Evolutionary conservation across 2,888 invertebrate species (phyloP).

Genomic region (Eupelmus urozonus): DNA sequence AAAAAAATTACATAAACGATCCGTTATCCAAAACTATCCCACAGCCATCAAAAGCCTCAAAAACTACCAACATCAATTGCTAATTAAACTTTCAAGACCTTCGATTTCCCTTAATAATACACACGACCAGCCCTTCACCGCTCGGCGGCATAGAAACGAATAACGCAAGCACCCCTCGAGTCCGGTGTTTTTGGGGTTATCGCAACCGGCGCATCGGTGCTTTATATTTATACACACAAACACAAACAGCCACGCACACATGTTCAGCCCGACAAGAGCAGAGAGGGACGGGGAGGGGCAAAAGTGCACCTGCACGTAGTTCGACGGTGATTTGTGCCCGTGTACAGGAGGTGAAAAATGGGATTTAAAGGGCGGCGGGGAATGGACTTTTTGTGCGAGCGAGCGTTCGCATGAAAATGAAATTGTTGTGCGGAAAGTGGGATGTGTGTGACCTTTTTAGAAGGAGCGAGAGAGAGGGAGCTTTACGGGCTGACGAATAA

Average conservation of each 20-base stretch:
- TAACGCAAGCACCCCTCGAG: not conserved
- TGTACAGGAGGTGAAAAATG: constrained; percentile 20
- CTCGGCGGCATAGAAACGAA: not conserved
- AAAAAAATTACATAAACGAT: too few relatives aligned
- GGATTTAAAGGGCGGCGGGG: constrained; percentile 19
- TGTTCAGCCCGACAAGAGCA: too few relatives aligned
- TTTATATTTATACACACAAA: not conserved
- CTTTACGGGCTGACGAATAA: too few relatives aligned
- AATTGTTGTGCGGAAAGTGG: constrained; percentile 8
- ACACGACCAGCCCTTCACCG: not conserved
- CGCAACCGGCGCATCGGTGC: not conserved
- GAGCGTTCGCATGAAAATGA: constrained; percentile 20
- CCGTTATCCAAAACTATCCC: too few relatives aligned
- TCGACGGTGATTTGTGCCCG: constrained; percentile 28
- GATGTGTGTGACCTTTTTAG: not conserved
- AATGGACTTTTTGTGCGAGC: not conserved
- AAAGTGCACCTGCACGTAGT: not conserved
- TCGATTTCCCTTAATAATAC: too few relatives aligned
- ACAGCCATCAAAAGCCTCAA: too few relatives aligned
- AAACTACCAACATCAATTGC: too few relatives aligned
- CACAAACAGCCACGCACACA: not conserved
- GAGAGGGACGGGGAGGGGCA: not conserved
- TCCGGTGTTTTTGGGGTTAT: constrained; percentile 12
- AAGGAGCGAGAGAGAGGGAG: not conserved
- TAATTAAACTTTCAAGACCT: not conserved